Evolutionary conservation across 1,140 invertebrate species (phyloP).

Genomic region (Periplaneta americana): DNA sequence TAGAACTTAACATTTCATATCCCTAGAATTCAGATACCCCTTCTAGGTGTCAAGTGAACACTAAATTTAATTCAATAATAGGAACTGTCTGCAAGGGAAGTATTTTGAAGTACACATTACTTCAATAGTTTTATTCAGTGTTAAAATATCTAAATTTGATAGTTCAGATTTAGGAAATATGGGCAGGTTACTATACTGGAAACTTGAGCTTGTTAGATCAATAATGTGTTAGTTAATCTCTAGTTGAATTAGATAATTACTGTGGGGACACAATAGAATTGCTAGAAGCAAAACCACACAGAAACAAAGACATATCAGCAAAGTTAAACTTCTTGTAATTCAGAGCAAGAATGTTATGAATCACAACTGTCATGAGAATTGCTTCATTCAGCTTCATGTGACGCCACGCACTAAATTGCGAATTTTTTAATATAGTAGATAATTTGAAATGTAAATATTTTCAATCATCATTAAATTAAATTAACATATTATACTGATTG

Average conservation of each 20-base stretch:
- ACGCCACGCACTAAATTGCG: too few species aligned
- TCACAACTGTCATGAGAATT: too few species aligned
- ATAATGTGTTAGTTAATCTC: not conserved
- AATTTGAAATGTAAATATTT: too few species aligned
- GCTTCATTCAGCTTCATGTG: too few species aligned
- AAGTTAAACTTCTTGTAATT: not conserved
- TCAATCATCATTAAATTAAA: too few species aligned
- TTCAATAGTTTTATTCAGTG: not conserved
- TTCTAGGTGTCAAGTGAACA: not conserved
- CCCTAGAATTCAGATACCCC: not conserved
- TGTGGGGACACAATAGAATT: not conserved
- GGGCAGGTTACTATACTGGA: not conserved
- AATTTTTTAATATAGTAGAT: too few species aligned
- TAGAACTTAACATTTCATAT: too few species aligned
- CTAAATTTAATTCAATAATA: not conserved
- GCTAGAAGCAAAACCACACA: not conserved
- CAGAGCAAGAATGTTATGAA: not conserved
- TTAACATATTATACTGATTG: too few species aligned
- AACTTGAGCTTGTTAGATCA: not conserved
- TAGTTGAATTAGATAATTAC: not conserved
- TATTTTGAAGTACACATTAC: not conserved
- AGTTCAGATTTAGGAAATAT: not conserved
- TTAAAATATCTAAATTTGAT: not conserved
- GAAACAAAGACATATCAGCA: not conserved
- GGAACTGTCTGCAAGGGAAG: not conserved